These are phyloP conservation scores for Lysiphlebus fabarum DNA, from an alignment of 1,140 invertebrate species.

Conservation along the genomic window DNA sequence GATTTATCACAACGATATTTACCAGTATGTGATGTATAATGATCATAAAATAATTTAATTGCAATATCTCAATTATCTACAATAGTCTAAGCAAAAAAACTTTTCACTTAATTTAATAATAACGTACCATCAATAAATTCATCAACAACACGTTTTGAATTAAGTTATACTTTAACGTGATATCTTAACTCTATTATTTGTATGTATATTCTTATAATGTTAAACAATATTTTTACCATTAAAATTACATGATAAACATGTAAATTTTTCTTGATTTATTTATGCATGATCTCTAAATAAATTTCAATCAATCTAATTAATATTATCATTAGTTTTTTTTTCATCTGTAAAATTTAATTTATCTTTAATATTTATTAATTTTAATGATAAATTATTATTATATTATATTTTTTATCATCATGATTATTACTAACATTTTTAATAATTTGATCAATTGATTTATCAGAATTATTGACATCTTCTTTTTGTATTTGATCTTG, in stretches of 20 bases:
- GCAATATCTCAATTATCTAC: conserved; percentile 40
- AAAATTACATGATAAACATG: conserved; percentile 61
- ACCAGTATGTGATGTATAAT: too few species aligned
- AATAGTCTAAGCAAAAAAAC: conserved; percentile 54
- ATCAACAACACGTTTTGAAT: conserved; percentile 53
- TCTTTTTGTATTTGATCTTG: too few species aligned
- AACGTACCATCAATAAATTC: conserved; percentile 36
- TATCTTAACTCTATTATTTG: conserved; percentile 62
- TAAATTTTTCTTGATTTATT: conserved; percentile 43
- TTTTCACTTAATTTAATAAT: conserved; percentile 22
- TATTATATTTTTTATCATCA: too few species aligned
- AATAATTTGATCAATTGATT: too few species aligned
- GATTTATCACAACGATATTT: too few species aligned
- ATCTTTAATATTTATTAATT: too few species aligned
- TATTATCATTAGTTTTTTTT: too few species aligned
- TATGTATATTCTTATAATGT: conserved; percentile 65
- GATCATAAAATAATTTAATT: conserved; percentile 56
- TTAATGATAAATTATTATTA: too few species aligned
- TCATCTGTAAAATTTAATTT: too few species aligned
- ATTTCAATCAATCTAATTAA: background rate
- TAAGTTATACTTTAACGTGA: conserved; percentile 56
- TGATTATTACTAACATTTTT: too few species aligned
- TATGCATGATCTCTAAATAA: conserved; percentile 40
- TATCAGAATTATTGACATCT: too few species aligned
- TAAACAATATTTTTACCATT: conserved; percentile 62